These are phyloP conservation scores for Sylvia atricapilla DNA, from an alignment of 2,113 vertebrate genomes.

Conservation along the genomic window DNA sequence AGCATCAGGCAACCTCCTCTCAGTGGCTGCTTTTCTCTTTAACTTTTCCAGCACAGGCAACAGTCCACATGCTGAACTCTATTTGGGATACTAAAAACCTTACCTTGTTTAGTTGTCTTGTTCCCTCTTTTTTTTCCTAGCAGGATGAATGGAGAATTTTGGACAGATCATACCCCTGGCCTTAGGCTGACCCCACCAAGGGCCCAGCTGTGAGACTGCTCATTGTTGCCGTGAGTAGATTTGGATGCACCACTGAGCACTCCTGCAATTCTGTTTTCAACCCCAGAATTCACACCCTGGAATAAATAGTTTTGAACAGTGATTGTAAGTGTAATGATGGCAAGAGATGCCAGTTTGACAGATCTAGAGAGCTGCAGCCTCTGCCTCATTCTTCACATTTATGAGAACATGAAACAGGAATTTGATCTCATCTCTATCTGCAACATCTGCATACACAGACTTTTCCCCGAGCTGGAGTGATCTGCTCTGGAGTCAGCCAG, in stretches of 20 bases:
- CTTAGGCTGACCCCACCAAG: conserved; percentile 51
- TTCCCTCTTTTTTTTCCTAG: conserved; percentile 49
- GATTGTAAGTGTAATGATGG: not conserved
- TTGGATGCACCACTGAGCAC: not conserved
- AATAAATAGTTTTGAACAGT: not conserved
- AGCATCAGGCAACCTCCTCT: not conserved
- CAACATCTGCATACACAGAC: conserved; percentile 45
- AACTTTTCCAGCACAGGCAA: conserved; percentile 39
- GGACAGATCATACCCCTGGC: conserved; percentile 30
- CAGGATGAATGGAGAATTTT: conserved; percentile 61
- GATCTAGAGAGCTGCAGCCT: not conserved
- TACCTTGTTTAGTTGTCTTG: conserved; percentile 43
- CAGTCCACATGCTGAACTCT: conserved; percentile 28
- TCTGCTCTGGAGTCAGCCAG: conserved; percentile 21
- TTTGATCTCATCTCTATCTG: conserved; percentile 52
- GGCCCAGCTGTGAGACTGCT: conserved; percentile 31
- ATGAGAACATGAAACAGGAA: conserved; percentile 2
- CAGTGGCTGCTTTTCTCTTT: conserved; percentile 52
- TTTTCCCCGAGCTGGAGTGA: conserved; percentile 22
- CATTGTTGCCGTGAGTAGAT: not conserved
- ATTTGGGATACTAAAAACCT: conserved; percentile 51
- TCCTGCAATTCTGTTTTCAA: not conserved
- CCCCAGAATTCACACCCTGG: not conserved
- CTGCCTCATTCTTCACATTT: not conserved
- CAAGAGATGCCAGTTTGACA: not conserved